Evolutionary conservation across 2,888 invertebrate species (phyloP).

Genomic region (Epinotia nisella): DNA sequence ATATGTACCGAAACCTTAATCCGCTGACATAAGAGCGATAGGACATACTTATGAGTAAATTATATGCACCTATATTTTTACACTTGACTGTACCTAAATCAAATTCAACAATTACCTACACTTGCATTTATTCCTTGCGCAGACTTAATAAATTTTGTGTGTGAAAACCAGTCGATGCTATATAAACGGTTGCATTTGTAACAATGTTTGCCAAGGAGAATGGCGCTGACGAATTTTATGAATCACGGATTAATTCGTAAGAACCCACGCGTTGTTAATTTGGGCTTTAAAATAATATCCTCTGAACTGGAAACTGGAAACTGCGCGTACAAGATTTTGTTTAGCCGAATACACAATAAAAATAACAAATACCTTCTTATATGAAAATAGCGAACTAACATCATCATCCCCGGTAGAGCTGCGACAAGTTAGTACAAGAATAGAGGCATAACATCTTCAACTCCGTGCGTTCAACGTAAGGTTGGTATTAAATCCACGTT

Average conservation of each 20-base stretch:
- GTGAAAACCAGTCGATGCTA: too few species aligned
- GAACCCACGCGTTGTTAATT: conserved; percentile 12
- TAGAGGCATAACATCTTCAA: not conserved
- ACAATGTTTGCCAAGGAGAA: not conserved
- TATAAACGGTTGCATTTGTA: not conserved
- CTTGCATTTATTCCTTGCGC: too few species aligned
- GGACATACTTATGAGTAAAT: too few species aligned
- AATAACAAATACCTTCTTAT: too few species aligned
- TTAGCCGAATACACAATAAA: too few species aligned
- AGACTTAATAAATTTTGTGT: too few species aligned
- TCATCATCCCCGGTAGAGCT: too few species aligned
- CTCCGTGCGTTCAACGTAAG: not conserved
- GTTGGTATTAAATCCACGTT: not conserved
- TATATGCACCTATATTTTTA: too few species aligned
- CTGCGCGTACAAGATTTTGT: conserved; percentile 31
- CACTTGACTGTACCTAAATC: too few species aligned
- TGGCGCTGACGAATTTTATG: conserved; percentile 1
- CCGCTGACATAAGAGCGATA: too few species aligned
- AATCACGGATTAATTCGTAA: conserved; percentile 16
- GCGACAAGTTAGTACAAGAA: not conserved
- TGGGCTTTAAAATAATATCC: conserved; percentile 13
- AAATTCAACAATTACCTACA: too few species aligned
- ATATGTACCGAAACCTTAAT: too few species aligned
- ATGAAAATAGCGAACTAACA: not conserved
- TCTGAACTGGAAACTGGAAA: not conserved